phyloP scores from a whole-genome alignment of 2,797 vertebrate genomes.

The Dermochelys coriacea region DNA sequence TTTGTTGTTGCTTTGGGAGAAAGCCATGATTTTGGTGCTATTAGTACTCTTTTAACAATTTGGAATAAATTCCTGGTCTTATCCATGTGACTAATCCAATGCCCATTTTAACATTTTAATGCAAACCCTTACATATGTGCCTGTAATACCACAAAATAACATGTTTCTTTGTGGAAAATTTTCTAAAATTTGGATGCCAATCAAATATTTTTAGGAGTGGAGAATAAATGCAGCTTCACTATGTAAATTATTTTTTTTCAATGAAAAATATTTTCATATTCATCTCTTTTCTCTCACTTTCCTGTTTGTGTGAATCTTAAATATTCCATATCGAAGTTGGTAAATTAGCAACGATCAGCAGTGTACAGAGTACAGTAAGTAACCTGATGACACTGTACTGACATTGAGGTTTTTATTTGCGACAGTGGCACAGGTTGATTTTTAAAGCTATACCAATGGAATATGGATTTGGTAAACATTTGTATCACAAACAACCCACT shows the following conservation, averaged over 20 bases:
- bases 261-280: slow-evolving; percentile 66
- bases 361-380: slow-evolving; percentile 47
- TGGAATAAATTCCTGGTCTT: slow-evolving; percentile 72
- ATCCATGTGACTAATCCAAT: slow-evolving; percentile 62
- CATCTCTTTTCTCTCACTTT: slow-evolving; percentile 43
- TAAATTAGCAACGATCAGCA: slow-evolving; percentile 72
- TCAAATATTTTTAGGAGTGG: slow-evolving; percentile 74
- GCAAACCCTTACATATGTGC: slow-evolving; percentile 77
- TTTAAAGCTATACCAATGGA: slow-evolving; percentile 38
- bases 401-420: slow-evolving; percentile 40
- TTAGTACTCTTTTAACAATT: slow-evolving; percentile 67
- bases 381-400: slow-evolving; percentile 26
- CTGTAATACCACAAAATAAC: slow-evolving; percentile 71
- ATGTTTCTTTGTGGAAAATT: slow-evolving; percentile 67
- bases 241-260: slow-evolving; percentile 66
- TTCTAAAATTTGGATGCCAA: slow-evolving; percentile 71
- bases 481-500: not conserved
- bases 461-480: slow-evolving; percentile 6
- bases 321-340: slow-evolving; percentile 68
- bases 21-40: slow-evolving; percentile 68
- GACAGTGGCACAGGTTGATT: slow-evolving; percentile 32
- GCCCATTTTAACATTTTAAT: slow-evolving; percentile 72
- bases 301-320: slow-evolving; percentile 69
- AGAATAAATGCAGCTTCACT: slow-evolving; percentile 69
- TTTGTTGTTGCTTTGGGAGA: slow-evolving; percentile 72